A percentile compares a stretch with the other conserved stretches of the same genome.
phyloP scores from a whole-genome alignment of 1,140 invertebrate genomes.

The Calliphora vicina region DNA sequence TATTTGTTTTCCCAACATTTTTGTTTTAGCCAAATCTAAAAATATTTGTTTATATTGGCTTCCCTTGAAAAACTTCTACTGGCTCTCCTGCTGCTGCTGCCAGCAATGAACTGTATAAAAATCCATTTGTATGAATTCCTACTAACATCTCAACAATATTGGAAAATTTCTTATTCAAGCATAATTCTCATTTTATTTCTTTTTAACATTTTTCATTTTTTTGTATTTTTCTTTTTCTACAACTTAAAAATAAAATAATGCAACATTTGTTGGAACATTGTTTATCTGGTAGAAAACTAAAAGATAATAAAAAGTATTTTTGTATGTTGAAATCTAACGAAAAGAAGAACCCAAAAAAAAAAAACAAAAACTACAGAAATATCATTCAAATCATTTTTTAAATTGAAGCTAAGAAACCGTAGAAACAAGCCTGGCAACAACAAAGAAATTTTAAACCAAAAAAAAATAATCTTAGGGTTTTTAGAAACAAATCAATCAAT shows the following conservation, averaged over 20 bases:
- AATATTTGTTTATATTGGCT: neutral
- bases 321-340: too few relatives aligned
- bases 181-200: neutral
- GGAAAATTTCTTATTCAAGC: neutral
- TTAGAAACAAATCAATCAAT: slow-evolving; percentile 5
- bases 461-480: neutral
- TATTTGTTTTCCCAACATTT: neutral
- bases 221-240: neutral
- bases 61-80: neutral
- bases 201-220: neutral
- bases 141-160: neutral
- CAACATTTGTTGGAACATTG: neutral
- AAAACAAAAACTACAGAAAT: neutral
- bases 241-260: neutral
- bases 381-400: neutral
- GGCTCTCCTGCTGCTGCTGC: neutral
- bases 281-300: neutral
- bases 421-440: neutral
- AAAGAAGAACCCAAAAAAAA: neutral
- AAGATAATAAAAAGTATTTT: neutral
- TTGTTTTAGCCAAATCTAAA: neutral
- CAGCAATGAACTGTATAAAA: neutral
- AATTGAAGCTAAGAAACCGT: neutral
- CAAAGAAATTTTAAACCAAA: neutral
- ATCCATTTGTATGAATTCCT: neutral